Percentiles rank a stretch among this genome's conserved stretches.
These are phyloP conservation scores for Cephonodes hylas DNA, from an alignment of 2,888 invertebrate genomes.

Conservation along the genomic window DNA sequence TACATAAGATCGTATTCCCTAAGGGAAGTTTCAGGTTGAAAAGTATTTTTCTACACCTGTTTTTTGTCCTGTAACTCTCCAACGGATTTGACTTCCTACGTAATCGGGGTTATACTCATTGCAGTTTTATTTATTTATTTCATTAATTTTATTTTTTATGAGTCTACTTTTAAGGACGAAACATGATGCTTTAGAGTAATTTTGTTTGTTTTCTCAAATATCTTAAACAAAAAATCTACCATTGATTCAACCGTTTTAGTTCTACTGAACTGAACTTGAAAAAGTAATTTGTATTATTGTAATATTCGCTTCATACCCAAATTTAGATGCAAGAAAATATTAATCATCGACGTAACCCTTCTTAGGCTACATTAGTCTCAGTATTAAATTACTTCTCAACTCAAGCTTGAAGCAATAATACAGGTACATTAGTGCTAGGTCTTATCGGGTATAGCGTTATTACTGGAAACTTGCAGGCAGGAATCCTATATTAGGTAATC, in stretches of 20 bases:
- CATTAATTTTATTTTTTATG: too few species aligned
- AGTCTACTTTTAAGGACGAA: too few species aligned
- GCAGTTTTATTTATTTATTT: too few species aligned
- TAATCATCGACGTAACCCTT: too few species aligned
- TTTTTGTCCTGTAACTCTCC: too few species aligned
- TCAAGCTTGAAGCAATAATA: not conserved
- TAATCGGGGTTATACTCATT: too few species aligned
- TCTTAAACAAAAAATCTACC: too few species aligned
- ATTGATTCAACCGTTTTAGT: too few species aligned
- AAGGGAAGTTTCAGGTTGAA: not conserved
- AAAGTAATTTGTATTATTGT: not conserved
- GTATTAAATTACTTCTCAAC: not conserved
- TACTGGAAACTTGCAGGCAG: not conserved
- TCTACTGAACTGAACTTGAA: not conserved
- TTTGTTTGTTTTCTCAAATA: too few species aligned
- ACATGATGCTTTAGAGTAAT: not conserved
- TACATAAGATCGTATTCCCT: too few species aligned
- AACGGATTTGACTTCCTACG: too few species aligned
- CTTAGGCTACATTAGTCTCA: not conserved
- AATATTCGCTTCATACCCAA: not conserved
- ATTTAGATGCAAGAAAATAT: too few species aligned
- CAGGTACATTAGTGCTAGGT: not conserved
- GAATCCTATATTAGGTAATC: not conserved
- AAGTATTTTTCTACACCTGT: not conserved
- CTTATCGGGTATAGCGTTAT: not conserved